These are phyloP conservation scores for Dysmachus trigonus DNA, from an alignment of 2,888 invertebrate genomes.

Conservation along the genomic window DNA sequence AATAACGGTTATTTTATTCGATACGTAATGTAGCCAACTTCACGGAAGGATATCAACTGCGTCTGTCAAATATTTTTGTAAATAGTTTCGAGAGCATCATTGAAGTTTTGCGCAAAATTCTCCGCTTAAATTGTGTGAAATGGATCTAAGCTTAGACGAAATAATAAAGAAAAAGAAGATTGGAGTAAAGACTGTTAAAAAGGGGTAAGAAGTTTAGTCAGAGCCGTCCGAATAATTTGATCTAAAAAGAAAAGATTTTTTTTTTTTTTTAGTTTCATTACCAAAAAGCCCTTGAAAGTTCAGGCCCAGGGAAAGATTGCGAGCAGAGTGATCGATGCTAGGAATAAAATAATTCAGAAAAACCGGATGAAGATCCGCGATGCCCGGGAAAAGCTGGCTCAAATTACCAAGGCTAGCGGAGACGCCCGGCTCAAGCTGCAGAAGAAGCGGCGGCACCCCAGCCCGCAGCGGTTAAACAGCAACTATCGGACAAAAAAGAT, in stretches of 20 bases:
- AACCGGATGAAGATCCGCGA: conserved; percentile 79
- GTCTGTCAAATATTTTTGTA: conserved; percentile 26
- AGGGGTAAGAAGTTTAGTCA: background rate
- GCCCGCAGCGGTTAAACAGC: conserved; percentile 13
- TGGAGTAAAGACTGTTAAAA: conserved; percentile 38
- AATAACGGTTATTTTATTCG: background rate
- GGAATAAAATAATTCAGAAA: conserved; percentile 81
- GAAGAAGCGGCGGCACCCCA: conserved; percentile 63
- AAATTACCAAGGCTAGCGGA: conserved; percentile 76
- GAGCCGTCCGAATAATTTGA: background rate
- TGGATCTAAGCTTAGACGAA: conserved; percentile 59
- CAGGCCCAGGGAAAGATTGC: background rate
- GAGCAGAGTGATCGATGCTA: conserved; percentile 70
- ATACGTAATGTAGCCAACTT: background rate
- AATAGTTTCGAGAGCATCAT: background rate
- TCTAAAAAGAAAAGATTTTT: background rate
- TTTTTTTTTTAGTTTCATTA: background rate
- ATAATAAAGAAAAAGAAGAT: conserved; percentile 57
- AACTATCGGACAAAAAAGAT: conserved; percentile 15
- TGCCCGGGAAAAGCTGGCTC: conserved; percentile 81
- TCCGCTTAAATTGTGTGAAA: conserved; percentile 34
- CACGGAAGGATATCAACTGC: background rate
- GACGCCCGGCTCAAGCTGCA: conserved; percentile 80
- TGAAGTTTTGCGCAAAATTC: background rate
- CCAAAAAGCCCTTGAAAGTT: background rate